Evolutionary conservation across 2,113 vertebrate genomes (phyloP).

Genomic region (Entosphenus tridentatus): DNA sequence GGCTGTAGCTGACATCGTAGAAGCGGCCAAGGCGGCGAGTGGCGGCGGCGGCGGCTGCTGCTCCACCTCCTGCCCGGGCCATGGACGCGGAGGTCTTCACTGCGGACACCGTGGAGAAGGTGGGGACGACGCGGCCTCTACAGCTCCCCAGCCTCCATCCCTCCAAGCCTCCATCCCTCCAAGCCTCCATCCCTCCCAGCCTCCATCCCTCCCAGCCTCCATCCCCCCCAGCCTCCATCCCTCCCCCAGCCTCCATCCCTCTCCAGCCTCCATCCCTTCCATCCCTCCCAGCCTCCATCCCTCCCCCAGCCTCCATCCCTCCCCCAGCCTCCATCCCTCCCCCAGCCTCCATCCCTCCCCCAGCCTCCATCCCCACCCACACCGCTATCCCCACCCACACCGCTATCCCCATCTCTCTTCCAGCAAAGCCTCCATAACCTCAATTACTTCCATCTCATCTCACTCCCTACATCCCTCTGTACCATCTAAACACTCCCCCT

Average conservation of each 20-base stretch:
- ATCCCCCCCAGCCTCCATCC: too few species aligned
- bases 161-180: neutral
- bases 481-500: neutral
- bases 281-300: neutral
- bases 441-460: neutral
- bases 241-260: too few species aligned
- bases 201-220: neutral
- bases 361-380: neutral
- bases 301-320: neutral
- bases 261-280: too few species aligned
- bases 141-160: neutral
- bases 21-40: too few species aligned
- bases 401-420: too few species aligned
- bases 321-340: neutral
- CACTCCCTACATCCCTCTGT: neutral
- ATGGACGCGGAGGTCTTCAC: too few species aligned
- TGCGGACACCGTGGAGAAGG: too few species aligned
- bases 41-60: too few species aligned
- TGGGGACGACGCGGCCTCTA: too few species aligned
- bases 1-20: too few species aligned
- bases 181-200: neutral
- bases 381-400: neutral
- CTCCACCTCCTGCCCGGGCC: too few species aligned
- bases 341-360: too few species aligned
- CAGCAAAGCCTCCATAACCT: neutral